These are phyloP conservation scores for Montipora efflorescens DNA, from an alignment of 64 coral and sea anemone species.

Conservation along the genomic window DNA sequence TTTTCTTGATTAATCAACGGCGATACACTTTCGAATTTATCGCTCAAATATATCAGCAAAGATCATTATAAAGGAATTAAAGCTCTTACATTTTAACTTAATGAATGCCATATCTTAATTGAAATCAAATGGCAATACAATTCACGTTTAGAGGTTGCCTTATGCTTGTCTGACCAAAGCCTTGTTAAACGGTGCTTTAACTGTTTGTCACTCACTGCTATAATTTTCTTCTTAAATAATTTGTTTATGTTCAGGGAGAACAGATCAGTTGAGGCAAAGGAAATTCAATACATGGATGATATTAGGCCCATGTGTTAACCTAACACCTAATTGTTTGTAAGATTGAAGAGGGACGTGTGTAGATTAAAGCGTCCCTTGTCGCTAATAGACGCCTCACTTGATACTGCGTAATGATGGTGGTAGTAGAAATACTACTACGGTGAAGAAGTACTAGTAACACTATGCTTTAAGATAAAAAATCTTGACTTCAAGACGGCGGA, in stretches of 20 bases:
- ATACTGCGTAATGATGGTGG: no score
- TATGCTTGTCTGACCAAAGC: no score
- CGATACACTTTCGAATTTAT: not conserved
- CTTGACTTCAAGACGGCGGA: no score
- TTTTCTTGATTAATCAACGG: not conserved
- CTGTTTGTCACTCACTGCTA: not conserved
- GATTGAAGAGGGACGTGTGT: not conserved
- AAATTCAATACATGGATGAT: not conserved
- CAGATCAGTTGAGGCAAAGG: not conserved
- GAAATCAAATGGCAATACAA: constrained; percentile 25
- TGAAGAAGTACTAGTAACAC: no score
- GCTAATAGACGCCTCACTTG: no score
- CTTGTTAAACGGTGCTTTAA: no score
- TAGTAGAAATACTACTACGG: no score
- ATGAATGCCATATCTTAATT: not conserved
- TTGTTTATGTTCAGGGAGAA: not conserved
- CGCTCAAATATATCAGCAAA: not conserved
- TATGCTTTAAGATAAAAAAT: no score
- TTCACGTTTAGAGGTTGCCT: no score
- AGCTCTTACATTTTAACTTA: not conserved
- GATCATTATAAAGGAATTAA: not conserved
- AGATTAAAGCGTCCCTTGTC: no score
- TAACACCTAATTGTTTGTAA: not conserved
- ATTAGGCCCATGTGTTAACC: not conserved
- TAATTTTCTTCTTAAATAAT: not conserved